phyloP scores from a whole-genome alignment of 2,797 vertebrate genomes.

The Enteromius trimaculatus region DNA sequence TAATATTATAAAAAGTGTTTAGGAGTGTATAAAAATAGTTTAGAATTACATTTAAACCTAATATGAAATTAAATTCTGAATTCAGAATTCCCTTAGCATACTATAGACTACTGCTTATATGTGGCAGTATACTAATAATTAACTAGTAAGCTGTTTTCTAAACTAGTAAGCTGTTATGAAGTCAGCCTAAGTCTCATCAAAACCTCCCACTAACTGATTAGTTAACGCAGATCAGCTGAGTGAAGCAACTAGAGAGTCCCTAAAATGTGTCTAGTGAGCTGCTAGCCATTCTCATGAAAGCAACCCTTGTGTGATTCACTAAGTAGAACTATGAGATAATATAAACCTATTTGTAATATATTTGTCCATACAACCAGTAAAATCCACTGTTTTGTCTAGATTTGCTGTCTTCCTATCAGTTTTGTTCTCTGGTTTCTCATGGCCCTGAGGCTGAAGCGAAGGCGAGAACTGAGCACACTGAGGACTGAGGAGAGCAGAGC shows the following conservation, averaged over 20 bases:
- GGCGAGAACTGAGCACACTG: constrained; percentile 43
- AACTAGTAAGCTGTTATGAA: not conserved
- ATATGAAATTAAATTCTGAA: not conserved
- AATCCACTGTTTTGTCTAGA: not conserved
- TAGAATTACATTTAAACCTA: constrained; percentile 3
- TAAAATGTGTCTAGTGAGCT: not conserved
- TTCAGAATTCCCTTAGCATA: not conserved
- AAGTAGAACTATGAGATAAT: not conserved
- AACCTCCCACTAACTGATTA: constrained; percentile 11
- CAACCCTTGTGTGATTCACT: not conserved
- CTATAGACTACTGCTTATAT: not conserved
- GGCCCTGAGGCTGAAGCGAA: constrained; percentile 43
- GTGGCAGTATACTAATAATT: too few species aligned
- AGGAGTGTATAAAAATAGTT: not conserved
- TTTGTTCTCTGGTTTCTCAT: constrained; percentile 42
- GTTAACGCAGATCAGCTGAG: constrained; percentile 41
- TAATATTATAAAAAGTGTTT: not conserved
- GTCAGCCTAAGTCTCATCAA: not conserved
- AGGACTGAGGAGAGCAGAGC: constrained; percentile 41
- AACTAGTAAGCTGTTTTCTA: not conserved
- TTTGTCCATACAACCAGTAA: not conserved
- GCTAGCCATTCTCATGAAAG: not conserved
- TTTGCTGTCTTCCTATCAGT: not conserved
- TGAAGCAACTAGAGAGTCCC: not conserved
- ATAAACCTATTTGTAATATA: not conserved